Conservation (phyloP, 2,888 invertebrate genomes). For the Papilio protenor region DNA sequence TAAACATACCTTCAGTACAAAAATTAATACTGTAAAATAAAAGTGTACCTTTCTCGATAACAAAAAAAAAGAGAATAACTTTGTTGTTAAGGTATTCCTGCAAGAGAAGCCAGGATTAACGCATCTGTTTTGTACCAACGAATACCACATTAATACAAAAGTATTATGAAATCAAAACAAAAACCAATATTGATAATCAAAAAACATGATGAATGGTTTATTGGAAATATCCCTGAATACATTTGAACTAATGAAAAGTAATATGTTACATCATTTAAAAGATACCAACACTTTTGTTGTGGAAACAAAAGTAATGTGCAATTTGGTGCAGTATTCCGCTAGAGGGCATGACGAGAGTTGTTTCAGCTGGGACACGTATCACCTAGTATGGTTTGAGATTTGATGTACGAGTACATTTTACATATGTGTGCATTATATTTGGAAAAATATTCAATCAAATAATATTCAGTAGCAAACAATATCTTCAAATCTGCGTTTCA, state of each 20-base stretch:
- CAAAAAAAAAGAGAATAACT: too few relatives aligned
- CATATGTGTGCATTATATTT: neutral
- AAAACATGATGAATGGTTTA: neutral
- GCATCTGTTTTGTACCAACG: too few relatives aligned
- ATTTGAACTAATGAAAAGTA: conserved; percentile 25
- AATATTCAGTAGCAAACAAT: too few relatives aligned
- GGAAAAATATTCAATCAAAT: too few relatives aligned
- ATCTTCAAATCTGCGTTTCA: too few relatives aligned
- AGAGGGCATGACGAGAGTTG: conserved; percentile 13
- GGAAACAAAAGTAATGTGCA: conserved; percentile 37
- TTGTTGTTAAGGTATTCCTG: too few relatives aligned
- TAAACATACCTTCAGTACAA: neutral
- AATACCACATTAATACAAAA: too few relatives aligned
- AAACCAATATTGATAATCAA: neutral
- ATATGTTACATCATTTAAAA: conserved; percentile 26
- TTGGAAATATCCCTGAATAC: conserved; percentile 3
- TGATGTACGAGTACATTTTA: neutral
- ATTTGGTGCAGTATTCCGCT: conserved; percentile 27
- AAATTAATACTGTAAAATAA: neutral
- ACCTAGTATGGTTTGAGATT: neutral
- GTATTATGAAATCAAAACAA: neutral
- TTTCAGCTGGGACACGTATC: conserved; percentile 27
- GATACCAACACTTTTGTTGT: conserved; percentile 22
- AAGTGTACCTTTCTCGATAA: too few relatives aligned
- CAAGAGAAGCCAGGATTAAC: too few relatives aligned